Conservation (phyloP, 2,888 invertebrate genomes). For the Hermaeophaga mercurialis region DNA sequence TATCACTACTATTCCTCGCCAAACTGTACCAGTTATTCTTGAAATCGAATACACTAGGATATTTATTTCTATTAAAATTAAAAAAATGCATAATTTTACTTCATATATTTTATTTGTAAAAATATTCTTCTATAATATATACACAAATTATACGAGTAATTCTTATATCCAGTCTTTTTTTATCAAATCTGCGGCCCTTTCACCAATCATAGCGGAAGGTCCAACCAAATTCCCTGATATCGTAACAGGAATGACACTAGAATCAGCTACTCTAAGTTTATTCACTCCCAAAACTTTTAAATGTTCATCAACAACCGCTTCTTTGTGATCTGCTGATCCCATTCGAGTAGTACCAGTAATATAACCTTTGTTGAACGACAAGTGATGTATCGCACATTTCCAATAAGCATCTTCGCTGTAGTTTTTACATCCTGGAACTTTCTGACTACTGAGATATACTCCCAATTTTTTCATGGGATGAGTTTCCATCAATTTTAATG, state of each 20-base stretch:
- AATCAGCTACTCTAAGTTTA: slow-evolving; percentile 68
- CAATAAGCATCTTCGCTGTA: slow-evolving; percentile 69
- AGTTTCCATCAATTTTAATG: slow-evolving; percentile 64
- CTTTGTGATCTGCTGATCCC: slow-evolving; percentile 67
- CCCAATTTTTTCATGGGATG: slow-evolving; percentile 66
- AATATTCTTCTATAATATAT: neutral
- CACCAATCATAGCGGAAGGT: slow-evolving; percentile 72
- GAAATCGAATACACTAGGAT: too few species aligned
- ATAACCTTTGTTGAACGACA: slow-evolving; percentile 43
- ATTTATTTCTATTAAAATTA: too few species aligned
- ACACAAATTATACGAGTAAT: neutral
- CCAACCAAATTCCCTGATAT: slow-evolving; percentile 72
- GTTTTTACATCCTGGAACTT: slow-evolving; percentile 60
- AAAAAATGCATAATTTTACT: too few species aligned
- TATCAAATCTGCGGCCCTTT: slow-evolving; percentile 71
- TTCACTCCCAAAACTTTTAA: slow-evolving; percentile 66
- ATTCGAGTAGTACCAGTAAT: slow-evolving; percentile 69
- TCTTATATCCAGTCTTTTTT: slow-evolving; percentile 55
- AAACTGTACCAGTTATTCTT: too few species aligned
- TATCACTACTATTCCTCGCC: too few species aligned
- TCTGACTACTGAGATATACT: slow-evolving; percentile 51
- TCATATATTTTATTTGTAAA: neutral
- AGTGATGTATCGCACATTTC: slow-evolving; percentile 62
- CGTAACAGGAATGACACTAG: slow-evolving; percentile 69
- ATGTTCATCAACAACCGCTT: slow-evolving; percentile 68